phyloP scores from a whole-genome alignment of 2,797 vertebrate genomes.

The Saxicola maurus region DNA sequence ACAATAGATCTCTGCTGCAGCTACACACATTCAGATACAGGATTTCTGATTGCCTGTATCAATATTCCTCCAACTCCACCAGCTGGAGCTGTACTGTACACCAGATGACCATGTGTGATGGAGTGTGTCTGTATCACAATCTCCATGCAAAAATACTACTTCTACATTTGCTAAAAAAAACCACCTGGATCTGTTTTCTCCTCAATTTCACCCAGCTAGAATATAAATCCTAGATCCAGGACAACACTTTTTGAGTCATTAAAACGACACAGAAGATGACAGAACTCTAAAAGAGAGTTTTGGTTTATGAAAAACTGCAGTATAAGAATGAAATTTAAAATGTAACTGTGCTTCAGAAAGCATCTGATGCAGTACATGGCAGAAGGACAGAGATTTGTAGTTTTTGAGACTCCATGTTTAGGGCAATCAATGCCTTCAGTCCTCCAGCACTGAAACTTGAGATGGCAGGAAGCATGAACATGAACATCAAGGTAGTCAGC shows the following conservation, averaged over 20 bases:
- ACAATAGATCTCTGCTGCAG: background rate
- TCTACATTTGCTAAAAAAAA: background rate
- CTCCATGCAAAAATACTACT: background rate
- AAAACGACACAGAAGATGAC: background rate
- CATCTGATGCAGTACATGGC: background rate
- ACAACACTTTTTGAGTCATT: background rate
- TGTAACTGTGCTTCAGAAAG: background rate
- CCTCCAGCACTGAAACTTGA: background rate
- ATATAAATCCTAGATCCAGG: background rate
- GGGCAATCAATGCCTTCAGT: background rate
- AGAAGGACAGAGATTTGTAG: background rate
- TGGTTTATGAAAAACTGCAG: background rate
- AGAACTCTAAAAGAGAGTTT: background rate
- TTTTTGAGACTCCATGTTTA: background rate
- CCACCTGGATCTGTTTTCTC: background rate
- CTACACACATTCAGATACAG: rapidly evolving
- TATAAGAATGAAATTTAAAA: background rate
- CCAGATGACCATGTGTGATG: background rate
- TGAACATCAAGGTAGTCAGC: background rate
- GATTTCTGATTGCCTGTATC: background rate
- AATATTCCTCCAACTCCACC: background rate
- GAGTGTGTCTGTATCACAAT: background rate
- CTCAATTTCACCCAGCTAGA: background rate
- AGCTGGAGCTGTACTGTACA: background rate
- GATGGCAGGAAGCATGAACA: background rate